Evolutionary conservation across 2,888 invertebrate species (phyloP), one percentile per base, ranked within the genome.

Genomic region (Nebria brevicollis): DNA sequence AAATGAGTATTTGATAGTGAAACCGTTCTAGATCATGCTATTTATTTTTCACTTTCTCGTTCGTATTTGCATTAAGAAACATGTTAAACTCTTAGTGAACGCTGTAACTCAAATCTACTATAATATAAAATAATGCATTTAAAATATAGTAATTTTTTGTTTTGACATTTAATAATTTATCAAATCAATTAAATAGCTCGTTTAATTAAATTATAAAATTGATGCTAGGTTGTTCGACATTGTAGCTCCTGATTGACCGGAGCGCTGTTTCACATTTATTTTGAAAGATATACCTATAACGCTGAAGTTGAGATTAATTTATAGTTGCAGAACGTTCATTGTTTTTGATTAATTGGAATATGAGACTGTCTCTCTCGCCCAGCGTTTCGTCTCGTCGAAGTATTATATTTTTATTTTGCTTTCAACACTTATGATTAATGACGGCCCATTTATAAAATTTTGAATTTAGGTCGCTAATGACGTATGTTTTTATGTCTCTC

Each of bases 391-490:
- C 54, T 54, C 54, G 54, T 54, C 54, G 54, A 54, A 54, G 13
- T 54, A 13, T 26, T 6, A 66, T 78, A 78, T 74, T 78, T 77
- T 78, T 78, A 78, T 78, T 78, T 74, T 73, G 74, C 78, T 74
- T 74, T 74, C 66, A 41, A 66, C 66, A 34, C n/a, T 26, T 34
- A 41, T 74, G 74, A 78, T 78, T 78, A 78, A 78, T 78, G 78
- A 41, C 65, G 11, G 66, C 13, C 78, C 73, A 78, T 78, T 78
- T 78, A 78, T 78, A 78, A 78, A 74, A 78, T 78, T 73, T 66
- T 66, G 78, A 78, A 78, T 78, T 73, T 78, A 78, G 78, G 78
- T 78, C 78, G 74, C 74, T 78, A 78, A 78, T 78, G 78, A 78
- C 78, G 78, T 73, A 78, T 78, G 78, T 78, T 78, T 78, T 78